These are phyloP conservation scores for Blastobasis adustella DNA, from an alignment of 2,888 invertebrate genomes.

Conservation along the genomic window DNA sequence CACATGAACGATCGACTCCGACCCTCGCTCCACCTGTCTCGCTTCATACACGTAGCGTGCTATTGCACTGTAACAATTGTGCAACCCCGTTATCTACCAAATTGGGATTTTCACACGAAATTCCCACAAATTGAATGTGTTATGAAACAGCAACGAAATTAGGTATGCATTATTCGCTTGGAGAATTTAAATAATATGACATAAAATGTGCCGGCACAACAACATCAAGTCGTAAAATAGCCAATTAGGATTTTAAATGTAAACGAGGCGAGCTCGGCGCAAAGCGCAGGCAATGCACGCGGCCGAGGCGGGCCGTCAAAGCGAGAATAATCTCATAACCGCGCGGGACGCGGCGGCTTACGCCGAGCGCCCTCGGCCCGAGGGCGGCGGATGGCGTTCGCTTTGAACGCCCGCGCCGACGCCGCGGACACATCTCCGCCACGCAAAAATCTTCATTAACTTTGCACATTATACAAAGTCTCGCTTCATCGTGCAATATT, in stretches of 20 bases:
- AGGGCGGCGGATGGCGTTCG: slow-evolving; percentile 12
- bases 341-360: slow-evolving; percentile 48
- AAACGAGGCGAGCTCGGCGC: slow-evolving; percentile 37
- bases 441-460: slow-evolving; percentile 33
- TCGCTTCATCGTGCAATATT: slow-evolving; percentile 22
- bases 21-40: slow-evolving; percentile 2
- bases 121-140: slow-evolving; percentile 4
- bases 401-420: slow-evolving; percentile 35
- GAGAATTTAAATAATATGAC: slow-evolving; percentile 12
- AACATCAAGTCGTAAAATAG: slow-evolving; percentile 37
- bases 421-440: slow-evolving; percentile 10
- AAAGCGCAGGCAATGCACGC: slow-evolving; percentile 45
- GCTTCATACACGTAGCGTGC: not conserved
- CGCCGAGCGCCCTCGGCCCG: slow-evolving; percentile 54
- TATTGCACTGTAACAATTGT: no score
- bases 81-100: no score
- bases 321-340: slow-evolving; percentile 69
- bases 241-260: slow-evolving; percentile 56
- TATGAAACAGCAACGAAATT: slow-evolving; percentile 5
- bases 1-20: slow-evolving; percentile 26
- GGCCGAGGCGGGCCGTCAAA: slow-evolving; percentile 51
- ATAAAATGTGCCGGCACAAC: slow-evolving; percentile 24
- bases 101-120: not conserved
- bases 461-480: slow-evolving; percentile 33
- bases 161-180: slow-evolving; percentile 8